A percentile compares a stretch with the other conserved stretches of the same genome.
Evolutionary conservation across 1,140 invertebrate species (phyloP).

Genomic region (Orussus abietinus): DNA sequence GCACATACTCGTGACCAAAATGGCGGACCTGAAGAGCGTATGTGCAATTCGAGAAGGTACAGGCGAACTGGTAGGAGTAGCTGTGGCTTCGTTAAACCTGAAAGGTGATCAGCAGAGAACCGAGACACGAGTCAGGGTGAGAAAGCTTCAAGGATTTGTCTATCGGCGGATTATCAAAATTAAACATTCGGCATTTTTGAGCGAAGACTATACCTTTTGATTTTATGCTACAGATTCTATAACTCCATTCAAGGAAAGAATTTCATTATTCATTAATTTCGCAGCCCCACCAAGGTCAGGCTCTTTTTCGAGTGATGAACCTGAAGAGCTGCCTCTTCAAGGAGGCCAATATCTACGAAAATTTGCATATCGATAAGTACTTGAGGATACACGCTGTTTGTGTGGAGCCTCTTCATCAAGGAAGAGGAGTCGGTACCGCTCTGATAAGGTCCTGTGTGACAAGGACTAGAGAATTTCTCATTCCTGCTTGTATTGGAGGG

Average conservation of each 20-base stretch:
- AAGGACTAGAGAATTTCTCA: background rate
- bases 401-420: slow-evolving; percentile 11
- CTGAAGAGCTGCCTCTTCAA: slow-evolving; percentile 4
- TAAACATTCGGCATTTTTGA: too few species aligned
- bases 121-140: too few species aligned
- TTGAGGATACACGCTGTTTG: slow-evolving; percentile 19
- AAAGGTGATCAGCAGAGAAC: slow-evolving; percentile 2
- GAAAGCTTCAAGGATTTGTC: background rate
- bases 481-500: slow-evolving; percentile 14
- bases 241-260: background rate
- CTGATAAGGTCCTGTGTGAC: slow-evolving; percentile 19
- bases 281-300: slow-evolving; percentile 6
- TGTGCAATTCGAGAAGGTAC: slow-evolving; percentile 24
- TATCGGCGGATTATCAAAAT: too few species aligned
- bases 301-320: background rate
- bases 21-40: slow-evolving; percentile 13
- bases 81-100: slow-evolving; percentile 6
- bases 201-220: too few species aligned
- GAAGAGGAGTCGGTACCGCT: slow-evolving; percentile 18
- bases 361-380: slow-evolving; percentile 5
- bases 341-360: background rate
- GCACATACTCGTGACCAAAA: slow-evolving; percentile 2
- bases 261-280: slow-evolving; percentile 1
- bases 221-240: too few species aligned
- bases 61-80: slow-evolving; percentile 17